Conservation (phyloP, 2,797 vertebrate species). For the Hemitrygon akajei region DNA sequence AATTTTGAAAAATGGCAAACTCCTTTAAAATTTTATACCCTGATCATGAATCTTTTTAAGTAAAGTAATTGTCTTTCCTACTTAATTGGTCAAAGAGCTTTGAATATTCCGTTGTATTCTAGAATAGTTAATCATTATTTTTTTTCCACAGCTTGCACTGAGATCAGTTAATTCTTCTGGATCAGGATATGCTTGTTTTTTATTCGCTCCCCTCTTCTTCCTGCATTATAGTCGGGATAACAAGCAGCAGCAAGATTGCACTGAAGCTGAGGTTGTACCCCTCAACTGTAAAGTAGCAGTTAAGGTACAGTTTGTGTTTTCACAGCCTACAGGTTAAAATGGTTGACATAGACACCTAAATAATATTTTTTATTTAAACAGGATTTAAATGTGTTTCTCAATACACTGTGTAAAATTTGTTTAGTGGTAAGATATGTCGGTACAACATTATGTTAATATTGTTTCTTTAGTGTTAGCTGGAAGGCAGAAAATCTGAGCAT, state of each 20-base stretch:
- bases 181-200: conserved; percentile 77
- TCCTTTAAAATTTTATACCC: neutral
- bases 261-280: conserved; percentile 43
- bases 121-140: neutral
- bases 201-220: conserved; percentile 84
- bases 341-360: neutral
- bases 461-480: neutral
- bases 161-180: conserved; percentile 76
- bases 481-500: neutral
- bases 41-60: neutral
- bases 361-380: neutral
- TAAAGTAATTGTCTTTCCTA: neutral
- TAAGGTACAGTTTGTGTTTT: conserved; percentile 64
- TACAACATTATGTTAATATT: neutral
- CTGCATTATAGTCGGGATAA: conserved; percentile 64
- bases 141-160: conserved; percentile 68
- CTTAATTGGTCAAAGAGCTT: neutral
- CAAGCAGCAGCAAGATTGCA: conserved; percentile 42
- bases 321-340: neutral
- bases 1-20: neutral
- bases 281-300: conserved; percentile 71
- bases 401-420: neutral
- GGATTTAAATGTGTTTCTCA: neutral
- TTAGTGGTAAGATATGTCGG: neutral
- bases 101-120: neutral